Conservation (phyloP, 2,797 vertebrate species). For the Anomalospiza imberbis region DNA sequence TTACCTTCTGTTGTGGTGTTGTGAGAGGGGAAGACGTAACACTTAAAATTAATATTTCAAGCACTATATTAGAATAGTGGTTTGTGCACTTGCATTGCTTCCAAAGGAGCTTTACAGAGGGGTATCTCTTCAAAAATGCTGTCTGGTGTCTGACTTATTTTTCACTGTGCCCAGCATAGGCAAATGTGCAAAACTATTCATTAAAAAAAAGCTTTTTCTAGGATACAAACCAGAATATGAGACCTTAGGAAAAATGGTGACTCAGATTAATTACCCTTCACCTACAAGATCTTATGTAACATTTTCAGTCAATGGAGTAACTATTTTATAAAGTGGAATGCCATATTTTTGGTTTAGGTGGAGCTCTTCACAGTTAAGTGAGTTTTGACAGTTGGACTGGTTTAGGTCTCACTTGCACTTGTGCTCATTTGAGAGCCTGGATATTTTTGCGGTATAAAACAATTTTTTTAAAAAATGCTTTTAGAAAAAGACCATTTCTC, state of each 20-base stretch:
- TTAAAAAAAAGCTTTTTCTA: constrained; percentile 56
- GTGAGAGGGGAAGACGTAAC: constrained; percentile 51
- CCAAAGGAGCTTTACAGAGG: constrained; percentile 68
- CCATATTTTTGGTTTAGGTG: constrained; percentile 53
- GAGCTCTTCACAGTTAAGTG: constrained; percentile 39
- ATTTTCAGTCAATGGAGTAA: constrained; percentile 54
- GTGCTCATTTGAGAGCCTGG: background rate
- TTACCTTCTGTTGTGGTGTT: constrained; percentile 53
- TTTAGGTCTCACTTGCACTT: constrained; percentile 1
- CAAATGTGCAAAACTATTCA: constrained; percentile 44
- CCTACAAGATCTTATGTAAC: background rate
- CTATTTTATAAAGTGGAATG: constrained; percentile 52
- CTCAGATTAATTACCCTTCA: constrained; percentile 36
- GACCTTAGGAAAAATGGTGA: constrained; percentile 43
- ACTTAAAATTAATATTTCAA: constrained; percentile 59
- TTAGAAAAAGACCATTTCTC: background rate
- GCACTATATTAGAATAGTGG: constrained; percentile 70
- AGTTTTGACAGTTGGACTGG: constrained; percentile 32
- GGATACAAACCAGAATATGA: constrained; percentile 37
- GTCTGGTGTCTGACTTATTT: constrained; percentile 62
- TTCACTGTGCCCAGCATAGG: constrained; percentile 60
- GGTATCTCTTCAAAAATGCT: constrained; percentile 52
- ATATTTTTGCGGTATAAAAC: constrained; percentile 26
- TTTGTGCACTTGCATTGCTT: constrained; percentile 71
- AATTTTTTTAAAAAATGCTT: background rate